Percentiles rank a stretch among this genome's conserved stretches.
phyloP scores from a whole-genome alignment of 2,113 vertebrate species.

The Colinus virginianus region DNA sequence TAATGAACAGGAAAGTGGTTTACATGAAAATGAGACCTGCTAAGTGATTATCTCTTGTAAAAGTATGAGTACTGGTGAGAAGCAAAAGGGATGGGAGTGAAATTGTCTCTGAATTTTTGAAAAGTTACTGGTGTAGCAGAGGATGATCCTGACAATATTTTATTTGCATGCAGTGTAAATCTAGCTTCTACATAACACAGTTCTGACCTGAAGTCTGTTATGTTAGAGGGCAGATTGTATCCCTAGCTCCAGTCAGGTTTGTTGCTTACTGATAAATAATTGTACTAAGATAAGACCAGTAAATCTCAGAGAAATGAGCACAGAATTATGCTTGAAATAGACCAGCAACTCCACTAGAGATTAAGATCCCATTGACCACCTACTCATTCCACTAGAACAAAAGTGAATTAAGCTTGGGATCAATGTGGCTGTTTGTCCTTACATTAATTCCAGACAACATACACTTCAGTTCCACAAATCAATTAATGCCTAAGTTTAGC shows the following conservation, averaged over 20 bases:
- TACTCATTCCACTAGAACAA: not conserved
- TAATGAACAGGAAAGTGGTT: not conserved
- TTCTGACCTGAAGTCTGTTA: not conserved
- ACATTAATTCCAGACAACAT: not conserved
- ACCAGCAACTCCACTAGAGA: not conserved
- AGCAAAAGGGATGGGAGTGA: not conserved
- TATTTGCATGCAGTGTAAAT: not conserved
- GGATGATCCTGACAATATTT: not conserved
- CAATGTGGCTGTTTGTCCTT: not conserved
- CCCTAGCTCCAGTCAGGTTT: not conserved
- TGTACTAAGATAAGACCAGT: not conserved
- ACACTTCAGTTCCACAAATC: not conserved
- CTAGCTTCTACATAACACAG: not conserved
- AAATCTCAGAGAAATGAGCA: not conserved
- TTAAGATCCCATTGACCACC: not conserved
- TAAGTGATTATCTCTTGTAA: not conserved
- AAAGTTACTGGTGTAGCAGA: not conserved
- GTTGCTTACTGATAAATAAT: not conserved
- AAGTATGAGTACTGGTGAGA: not conserved
- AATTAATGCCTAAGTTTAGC: not conserved
- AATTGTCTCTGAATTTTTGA: not conserved
- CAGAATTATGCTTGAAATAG: not conserved
- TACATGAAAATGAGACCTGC: not conserved
- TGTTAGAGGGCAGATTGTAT: not conserved
- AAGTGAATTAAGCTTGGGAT: not conserved